Base-by-base conservation (phyloP, 2,797 vertebrate genomes). In the Triplophysa yarkandensis region DNA sequence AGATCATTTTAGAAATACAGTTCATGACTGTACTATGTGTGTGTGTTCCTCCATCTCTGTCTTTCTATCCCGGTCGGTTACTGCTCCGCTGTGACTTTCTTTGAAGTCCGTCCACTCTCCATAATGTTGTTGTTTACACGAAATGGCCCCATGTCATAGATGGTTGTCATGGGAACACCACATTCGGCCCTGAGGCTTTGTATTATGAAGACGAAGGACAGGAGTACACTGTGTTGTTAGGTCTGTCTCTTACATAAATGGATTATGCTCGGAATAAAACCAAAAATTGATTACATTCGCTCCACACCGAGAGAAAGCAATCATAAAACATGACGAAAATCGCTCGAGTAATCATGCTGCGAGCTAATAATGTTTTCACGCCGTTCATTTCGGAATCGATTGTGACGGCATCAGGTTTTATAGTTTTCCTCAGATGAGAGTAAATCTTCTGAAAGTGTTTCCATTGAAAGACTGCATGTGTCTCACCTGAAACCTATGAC, bases 141-240 rank as follows among this genome's bases (percentile, higher is more conserved):
- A 78, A 77, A 52, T 68, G 44, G 72, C 67, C 57, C 74, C 46
- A 39, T 80, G 66, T 82, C 78, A 78, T 76, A 55, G 23, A 30
- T 8, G 46, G 78, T 80, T 55, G 68, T 66, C 81, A 82, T 80
- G 78, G 81, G 76, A 80, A 80, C 78, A 68, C 60, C 64, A 34
- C 39, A 61, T 65, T 58, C 17, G 32, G 55, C 43, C 68, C 61
- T 43, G 61, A 66, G 71, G 57, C 77, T 72, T 50, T 50, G 58
- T 75, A 66, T 76, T 69, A 80, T 52, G 50, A 63, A 73, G 71
- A 71, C 54, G 65, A 60, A 71, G 68, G 76, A 58, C 71, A 71
- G 50, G 71, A 75, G 54, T 46, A 46, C 76, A 76, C 66, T 34
- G 13, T 27, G 34, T 14, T 64, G 71, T 60, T 68, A 72, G 57